Evolutionary conservation across 2,888 invertebrate genomes (phyloP).

Genomic region (Electrophaes corylata): DNA sequence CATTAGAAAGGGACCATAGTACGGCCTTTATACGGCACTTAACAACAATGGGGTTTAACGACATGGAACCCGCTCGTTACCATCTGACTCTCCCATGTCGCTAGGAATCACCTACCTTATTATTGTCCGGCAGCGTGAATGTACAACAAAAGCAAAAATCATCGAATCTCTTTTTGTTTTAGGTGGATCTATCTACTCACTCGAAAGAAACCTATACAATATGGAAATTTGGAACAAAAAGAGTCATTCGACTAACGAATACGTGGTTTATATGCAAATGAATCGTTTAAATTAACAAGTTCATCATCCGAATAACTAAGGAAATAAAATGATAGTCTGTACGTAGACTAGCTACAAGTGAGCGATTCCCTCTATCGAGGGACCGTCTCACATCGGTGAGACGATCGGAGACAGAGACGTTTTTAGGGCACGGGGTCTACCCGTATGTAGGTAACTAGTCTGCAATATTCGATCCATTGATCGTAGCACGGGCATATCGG

Average conservation of each 20-base stretch:
- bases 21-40: constrained; percentile 68
- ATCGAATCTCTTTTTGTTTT: constrained; percentile 35
- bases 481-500: constrained; percentile 34
- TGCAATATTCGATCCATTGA: constrained; percentile 39
- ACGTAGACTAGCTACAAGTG: constrained; percentile 31
- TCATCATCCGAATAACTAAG: constrained; percentile 48
- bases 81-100: constrained; percentile 63
- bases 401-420: constrained; percentile 38
- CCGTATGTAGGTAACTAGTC: constrained; percentile 42
- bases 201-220: constrained; percentile 25
- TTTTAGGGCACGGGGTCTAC: constrained; percentile 55
- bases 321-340: constrained; percentile 34
- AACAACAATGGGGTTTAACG: constrained; percentile 74
- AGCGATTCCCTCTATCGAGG: too few species aligned
- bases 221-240: constrained; percentile 30
- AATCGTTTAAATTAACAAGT: constrained; percentile 46
- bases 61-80: constrained; percentile 68
- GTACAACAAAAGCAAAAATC: constrained; percentile 64
- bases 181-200: constrained; percentile 20
- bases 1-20: constrained; percentile 65
- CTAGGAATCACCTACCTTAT: constrained; percentile 66
- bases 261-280: constrained; percentile 34
- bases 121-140: constrained; percentile 60
- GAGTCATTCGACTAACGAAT: constrained; percentile 33
- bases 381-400: too few species aligned